phyloP scores from a whole-genome alignment of 1,140 invertebrate genomes.

The Leptopilina boulardi region DNA sequence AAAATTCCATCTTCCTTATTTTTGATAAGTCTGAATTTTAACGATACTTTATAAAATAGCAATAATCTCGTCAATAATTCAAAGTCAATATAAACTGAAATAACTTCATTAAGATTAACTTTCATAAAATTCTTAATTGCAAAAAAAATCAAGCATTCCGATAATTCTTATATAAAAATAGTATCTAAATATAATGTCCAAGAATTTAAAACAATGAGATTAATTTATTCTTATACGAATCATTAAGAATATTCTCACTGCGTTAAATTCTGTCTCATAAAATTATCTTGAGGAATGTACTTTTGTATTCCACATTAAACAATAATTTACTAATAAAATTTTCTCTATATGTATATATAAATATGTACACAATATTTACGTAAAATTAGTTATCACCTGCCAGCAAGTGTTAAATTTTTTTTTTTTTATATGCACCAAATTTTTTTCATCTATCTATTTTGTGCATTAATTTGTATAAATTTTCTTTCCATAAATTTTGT shows the following conservation, averaged over 20 bases:
- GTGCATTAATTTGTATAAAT: no score
- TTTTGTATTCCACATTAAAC: background rate
- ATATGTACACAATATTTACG: background rate
- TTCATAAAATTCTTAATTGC: background rate
- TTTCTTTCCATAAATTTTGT: no score
- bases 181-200: background rate
- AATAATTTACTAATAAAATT: background rate
- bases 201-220: slow-evolving; percentile 3
- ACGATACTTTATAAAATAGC: background rate
- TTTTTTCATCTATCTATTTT: no score
- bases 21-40: background rate
- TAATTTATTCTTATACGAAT: background rate
- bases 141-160: background rate
- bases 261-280: background rate
- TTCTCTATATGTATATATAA: background rate
- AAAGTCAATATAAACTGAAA: background rate
- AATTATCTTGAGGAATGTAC: background rate
- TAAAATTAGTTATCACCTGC: background rate
- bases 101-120: background rate
- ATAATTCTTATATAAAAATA: slow-evolving; percentile 3
- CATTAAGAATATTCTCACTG: background rate
- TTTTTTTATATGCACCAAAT: no score
- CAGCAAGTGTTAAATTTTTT: slow-evolving; percentile 13
- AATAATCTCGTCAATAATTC: background rate
- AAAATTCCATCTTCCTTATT: background rate